A percentile compares a stretch with the other conserved stretches of the same genome.
phyloP scores from a whole-genome alignment of 2,797 vertebrate genomes.

The Lates japonicus region DNA sequence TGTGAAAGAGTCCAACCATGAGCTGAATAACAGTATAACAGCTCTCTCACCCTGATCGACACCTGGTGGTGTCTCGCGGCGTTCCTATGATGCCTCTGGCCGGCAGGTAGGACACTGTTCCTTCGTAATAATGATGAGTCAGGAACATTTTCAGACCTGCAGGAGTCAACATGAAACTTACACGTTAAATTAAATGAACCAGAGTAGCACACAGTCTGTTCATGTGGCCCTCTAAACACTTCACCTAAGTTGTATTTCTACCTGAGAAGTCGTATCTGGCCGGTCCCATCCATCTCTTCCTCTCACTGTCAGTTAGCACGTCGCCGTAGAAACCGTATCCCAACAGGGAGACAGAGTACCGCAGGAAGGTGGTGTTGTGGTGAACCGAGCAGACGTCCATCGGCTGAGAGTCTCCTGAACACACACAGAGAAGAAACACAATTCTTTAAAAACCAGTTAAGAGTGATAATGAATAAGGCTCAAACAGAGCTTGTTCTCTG shows the following conservation, averaged over 20 bases:
- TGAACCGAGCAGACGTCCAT: slow-evolving; percentile 94
- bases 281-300: slow-evolving; percentile 96
- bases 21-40: not conserved
- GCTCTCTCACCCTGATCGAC: slow-evolving; percentile 89
- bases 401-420: slow-evolving; percentile 92
- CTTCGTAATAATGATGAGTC: slow-evolving; percentile 95
- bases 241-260: slow-evolving; percentile 50
- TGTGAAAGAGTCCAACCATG: too few relatives aligned
- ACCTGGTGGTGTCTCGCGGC: slow-evolving; percentile 89
- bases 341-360: slow-evolving; percentile 93
- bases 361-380: slow-evolving; percentile 88
- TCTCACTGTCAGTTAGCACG: slow-evolving; percentile 93
- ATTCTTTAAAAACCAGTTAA: too few relatives aligned
- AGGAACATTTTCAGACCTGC: slow-evolving; percentile 95
- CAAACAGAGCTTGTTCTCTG: not conserved
- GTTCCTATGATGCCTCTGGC: slow-evolving; percentile 88
- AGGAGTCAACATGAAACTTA: not conserved
- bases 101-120: slow-evolving; percentile 91
- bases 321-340: slow-evolving; percentile 98
- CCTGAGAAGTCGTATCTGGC: slow-evolving; percentile 94
- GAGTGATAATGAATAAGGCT: too few relatives aligned
- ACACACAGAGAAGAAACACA: not conserved
- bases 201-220: not conserved
- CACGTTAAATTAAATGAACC: not conserved
- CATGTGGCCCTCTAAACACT: not conserved